Evolutionary conservation across 1,140 invertebrate species (phyloP).

Genomic region (Leptinotarsa defecta): DNA sequence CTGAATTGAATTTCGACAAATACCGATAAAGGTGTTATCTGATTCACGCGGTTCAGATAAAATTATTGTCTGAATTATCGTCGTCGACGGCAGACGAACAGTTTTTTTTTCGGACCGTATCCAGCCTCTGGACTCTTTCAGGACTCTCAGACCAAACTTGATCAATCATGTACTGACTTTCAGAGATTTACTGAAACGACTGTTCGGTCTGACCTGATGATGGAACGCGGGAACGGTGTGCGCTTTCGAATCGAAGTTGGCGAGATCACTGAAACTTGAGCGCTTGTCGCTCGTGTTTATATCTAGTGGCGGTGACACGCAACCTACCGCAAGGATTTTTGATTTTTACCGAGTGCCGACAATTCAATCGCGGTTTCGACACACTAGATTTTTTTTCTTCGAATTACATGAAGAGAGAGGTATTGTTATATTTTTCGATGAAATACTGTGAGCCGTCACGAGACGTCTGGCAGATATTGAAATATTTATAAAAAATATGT

Average conservation of each 20-base stretch:
- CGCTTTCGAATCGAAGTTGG: neutral
- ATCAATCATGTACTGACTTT: conserved; percentile 20
- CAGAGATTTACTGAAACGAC: neutral
- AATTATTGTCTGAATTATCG: neutral
- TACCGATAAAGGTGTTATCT: neutral
- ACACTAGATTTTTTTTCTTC: neutral
- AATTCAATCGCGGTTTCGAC: neutral
- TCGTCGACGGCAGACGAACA: neutral
- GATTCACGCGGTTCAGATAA: conserved; percentile 2
- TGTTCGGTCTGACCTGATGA: conserved; percentile 2
- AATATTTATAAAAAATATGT: too few relatives aligned
- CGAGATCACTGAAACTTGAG: conserved; percentile 24
- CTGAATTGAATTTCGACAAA: neutral
- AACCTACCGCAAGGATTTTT: conserved; percentile 28
- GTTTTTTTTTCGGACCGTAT: neutral
- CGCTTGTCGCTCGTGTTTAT: conserved; percentile 15
- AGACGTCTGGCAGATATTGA: too few relatives aligned
- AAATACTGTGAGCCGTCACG: too few relatives aligned
- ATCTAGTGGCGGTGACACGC: neutral
- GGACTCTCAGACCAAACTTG: conserved; percentile 10
- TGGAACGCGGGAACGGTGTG: neutral
- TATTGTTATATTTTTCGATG: too few relatives aligned
- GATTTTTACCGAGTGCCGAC: neutral
- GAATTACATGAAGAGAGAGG: neutral
- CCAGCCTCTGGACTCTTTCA: conserved; percentile 5